These are phyloP conservation scores for Pseudochaenichthys georgianus DNA, from an alignment of 2,797 vertebrate genomes.

Conservation along the genomic window DNA sequence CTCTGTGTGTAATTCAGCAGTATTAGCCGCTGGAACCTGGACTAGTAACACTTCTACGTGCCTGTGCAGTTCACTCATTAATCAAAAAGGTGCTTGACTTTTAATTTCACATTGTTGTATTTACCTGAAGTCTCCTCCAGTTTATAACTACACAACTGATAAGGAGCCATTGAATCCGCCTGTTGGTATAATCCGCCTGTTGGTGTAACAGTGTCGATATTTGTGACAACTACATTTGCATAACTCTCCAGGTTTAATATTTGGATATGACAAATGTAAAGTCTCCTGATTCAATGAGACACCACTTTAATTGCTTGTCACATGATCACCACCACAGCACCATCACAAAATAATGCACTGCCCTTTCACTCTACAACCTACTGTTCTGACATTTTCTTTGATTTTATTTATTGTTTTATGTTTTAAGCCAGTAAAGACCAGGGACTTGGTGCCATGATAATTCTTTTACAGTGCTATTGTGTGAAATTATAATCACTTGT, in stretches of 20 bases:
- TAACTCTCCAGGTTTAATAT: slow-evolving; percentile 12
- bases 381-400: slow-evolving; percentile 65
- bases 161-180: slow-evolving; percentile 10
- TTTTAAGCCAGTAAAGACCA: slow-evolving; percentile 90
- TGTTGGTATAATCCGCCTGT: not conserved
- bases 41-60: slow-evolving; percentile 74
- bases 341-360: slow-evolving; percentile 85
- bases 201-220: slow-evolving; percentile 18
- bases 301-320: slow-evolving; percentile 39
- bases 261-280: slow-evolving; percentile 12
- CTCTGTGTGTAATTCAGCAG: slow-evolving; percentile 79
- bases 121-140: slow-evolving; percentile 36
- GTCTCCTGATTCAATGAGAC: slow-evolving; percentile 15
- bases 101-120: slow-evolving; percentile 43
- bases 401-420: slow-evolving; percentile 74
- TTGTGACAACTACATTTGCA: slow-evolving; percentile 26
- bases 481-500: slow-evolving; percentile 91
- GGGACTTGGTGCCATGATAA: slow-evolving; percentile 90
- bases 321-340: slow-evolving; percentile 71
- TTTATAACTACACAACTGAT: slow-evolving; percentile 20
- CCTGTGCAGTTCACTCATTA: slow-evolving; percentile 63
- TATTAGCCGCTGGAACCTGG: slow-evolving; percentile 85
- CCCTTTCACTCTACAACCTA: slow-evolving; percentile 85
- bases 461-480: slow-evolving; percentile 91
- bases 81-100: slow-evolving; percentile 71